Percentiles rank a stretch among this genome's conserved stretches.
phyloP scores from a whole-genome alignment of 2,797 vertebrate genomes.

The Gallinago nigripennis region DNA sequence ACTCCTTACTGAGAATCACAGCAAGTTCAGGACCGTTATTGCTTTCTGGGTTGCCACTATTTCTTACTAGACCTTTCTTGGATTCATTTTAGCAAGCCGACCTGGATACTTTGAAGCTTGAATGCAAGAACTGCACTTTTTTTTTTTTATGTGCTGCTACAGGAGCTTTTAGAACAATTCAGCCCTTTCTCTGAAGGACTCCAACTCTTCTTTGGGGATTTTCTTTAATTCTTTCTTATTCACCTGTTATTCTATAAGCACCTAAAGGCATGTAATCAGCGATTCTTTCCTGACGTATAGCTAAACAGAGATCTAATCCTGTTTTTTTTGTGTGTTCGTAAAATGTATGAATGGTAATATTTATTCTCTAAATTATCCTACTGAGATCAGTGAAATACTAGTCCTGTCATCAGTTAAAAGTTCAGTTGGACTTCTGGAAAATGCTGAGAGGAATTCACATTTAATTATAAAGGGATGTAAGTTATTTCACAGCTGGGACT shows the following conservation, averaged over 20 bases:
- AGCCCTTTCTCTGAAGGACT: not conserved
- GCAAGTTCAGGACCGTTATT: not conserved
- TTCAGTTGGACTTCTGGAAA: not conserved
- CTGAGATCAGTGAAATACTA: not conserved
- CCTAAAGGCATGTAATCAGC: not conserved
- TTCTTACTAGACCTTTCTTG: not conserved
- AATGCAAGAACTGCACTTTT: not conserved
- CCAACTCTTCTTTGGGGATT: not conserved
- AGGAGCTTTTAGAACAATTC: not conserved
- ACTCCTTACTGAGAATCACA: not conserved
- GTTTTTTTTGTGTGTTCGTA: not conserved
- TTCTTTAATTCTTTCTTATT: not conserved
- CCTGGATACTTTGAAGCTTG: not conserved
- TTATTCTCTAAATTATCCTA: not conserved
- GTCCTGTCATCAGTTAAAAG: not conserved
- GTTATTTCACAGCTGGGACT: not conserved
- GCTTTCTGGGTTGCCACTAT: not conserved
- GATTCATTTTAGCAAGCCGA: not conserved
- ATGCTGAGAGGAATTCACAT: not conserved
- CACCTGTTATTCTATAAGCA: not conserved
- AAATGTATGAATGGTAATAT: not conserved
- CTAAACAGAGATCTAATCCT: not conserved
- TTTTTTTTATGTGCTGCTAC: not conserved
- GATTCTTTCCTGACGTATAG: not conserved
- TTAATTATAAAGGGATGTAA: not conserved